Evolutionary conservation across 2,113 vertebrate species (phyloP), one percentile per base, ranked within the genome.

Genomic region (Ciconia stormi): DNA sequence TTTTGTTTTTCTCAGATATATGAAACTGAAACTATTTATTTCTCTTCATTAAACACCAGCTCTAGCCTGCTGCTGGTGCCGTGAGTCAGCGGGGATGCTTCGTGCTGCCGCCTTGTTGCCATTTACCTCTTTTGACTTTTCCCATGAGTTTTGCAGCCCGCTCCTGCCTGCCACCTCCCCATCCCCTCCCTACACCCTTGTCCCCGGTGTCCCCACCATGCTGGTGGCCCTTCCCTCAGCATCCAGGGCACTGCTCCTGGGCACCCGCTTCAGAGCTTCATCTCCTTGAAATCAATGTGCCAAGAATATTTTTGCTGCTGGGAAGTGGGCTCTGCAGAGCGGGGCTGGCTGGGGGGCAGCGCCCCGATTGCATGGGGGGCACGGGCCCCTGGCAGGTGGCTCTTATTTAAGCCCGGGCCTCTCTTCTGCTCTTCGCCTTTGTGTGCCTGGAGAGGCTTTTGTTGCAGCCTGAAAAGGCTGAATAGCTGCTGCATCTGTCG

Each of bases 401-500:
- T 98, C 90, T 96, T 46, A 38, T 85, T 98, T 96, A 96, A 97
- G 81, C 80, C 80, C 18, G 7, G 89, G 93, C 94, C 36, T 76
- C 93, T 97, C 88, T 96, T 49, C 77, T 94, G 93, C 97, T 91
- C 95, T 86, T 94, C 27, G 95, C 90, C 95, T 98, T 98, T 98
- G 98, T 98, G 96, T 40, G 93, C 78, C 58, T 95, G 81, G 71
- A 94, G 97, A 94, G 94, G 97, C 98, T 97, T 98, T 99, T 99
- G 98, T 99, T 95, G 93, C 79, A 38, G 87, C 94, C 87, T 97
- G 96, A 97, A 97, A 98, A 95, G 93, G 95, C 92, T 98, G 97
- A 98, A 98, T 98, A 97, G 98, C 95, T 87, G 97, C 97, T 74
- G 96, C 98, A 98, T 98, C 98, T 98, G 98, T 98, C 86, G 44